Evolutionary conservation across 2,888 invertebrate species (phyloP).

Genomic region (Pammene fasciana): DNA sequence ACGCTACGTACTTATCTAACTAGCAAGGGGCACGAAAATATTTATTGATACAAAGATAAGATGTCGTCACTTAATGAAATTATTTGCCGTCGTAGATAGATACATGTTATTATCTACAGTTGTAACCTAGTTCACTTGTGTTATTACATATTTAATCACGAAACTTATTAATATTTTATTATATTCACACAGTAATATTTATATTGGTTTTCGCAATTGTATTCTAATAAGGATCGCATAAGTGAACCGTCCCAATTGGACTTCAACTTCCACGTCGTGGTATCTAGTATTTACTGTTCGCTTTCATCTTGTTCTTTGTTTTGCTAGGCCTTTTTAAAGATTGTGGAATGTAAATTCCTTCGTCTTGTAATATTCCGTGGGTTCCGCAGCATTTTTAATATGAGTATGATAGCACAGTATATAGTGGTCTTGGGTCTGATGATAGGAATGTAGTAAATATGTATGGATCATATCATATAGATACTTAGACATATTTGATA

Average conservation of each 20-base stretch:
- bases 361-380: conserved; percentile 14
- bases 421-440: no score
- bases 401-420: neutral
- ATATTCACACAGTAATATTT: neutral
- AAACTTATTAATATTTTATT: neutral
- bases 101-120: conserved; percentile 38
- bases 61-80: conserved; percentile 32
- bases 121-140: neutral
- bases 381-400: conserved; percentile 26
- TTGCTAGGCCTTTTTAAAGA: conserved; percentile 41
- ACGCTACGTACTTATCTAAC: conserved; percentile 28
- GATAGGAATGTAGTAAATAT: no score
- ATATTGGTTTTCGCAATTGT: neutral
- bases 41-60: conserved; percentile 39
- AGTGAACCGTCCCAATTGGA: conserved; percentile 9
- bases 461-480: neutral
- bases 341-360: conserved; percentile 39
- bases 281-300: conserved; percentile 43
- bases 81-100: conserved; percentile 1
- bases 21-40: conserved; percentile 28
- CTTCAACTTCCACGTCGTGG: conserved; percentile 6
- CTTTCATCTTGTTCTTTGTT: conserved; percentile 47
- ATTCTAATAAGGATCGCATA: neutral
- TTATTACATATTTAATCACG: neutral
- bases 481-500: neutral